These are phyloP conservation scores for Upupa epops DNA, from an alignment of 2,113 vertebrate species.

Conservation along the genomic window DNA sequence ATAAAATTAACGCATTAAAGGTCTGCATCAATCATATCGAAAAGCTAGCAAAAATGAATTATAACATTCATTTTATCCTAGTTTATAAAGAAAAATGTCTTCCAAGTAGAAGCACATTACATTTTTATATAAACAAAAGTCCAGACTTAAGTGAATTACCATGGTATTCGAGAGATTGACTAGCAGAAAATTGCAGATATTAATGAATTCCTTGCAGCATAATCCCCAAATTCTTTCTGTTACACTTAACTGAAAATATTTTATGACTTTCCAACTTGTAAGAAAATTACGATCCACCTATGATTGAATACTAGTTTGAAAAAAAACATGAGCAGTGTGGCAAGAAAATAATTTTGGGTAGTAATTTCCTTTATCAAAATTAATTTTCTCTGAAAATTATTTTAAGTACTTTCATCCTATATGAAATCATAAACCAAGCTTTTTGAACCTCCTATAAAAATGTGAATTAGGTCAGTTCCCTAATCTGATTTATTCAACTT, in stretches of 20 bases:
- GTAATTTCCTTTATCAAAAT: constrained; percentile 32
- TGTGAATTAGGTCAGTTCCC: background rate
- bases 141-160: constrained; percentile 14
- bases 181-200: constrained; percentile 20
- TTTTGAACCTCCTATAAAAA: background rate
- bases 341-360: background rate
- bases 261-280: constrained; percentile 3
- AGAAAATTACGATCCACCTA: constrained; percentile 6
- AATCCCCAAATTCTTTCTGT: background rate
- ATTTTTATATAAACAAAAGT: constrained; percentile 44
- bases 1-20: constrained; percentile 53
- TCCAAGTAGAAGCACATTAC: constrained; percentile 5
- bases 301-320: constrained; percentile 1
- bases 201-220: constrained; percentile 1
- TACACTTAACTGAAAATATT: background rate
- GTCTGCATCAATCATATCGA: constrained; percentile 51
- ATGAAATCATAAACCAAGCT: background rate
- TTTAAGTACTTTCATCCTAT: constrained; percentile 5
- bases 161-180: background rate
- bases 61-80: constrained; percentile 24
- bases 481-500: background rate
- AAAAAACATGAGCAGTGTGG: background rate
- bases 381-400: constrained; percentile 26
- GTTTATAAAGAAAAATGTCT: constrained; percentile 37
- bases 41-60: constrained; percentile 65